Conservation (phyloP, 2,113 vertebrate genomes). For the Pelecanus crispus region DNA sequence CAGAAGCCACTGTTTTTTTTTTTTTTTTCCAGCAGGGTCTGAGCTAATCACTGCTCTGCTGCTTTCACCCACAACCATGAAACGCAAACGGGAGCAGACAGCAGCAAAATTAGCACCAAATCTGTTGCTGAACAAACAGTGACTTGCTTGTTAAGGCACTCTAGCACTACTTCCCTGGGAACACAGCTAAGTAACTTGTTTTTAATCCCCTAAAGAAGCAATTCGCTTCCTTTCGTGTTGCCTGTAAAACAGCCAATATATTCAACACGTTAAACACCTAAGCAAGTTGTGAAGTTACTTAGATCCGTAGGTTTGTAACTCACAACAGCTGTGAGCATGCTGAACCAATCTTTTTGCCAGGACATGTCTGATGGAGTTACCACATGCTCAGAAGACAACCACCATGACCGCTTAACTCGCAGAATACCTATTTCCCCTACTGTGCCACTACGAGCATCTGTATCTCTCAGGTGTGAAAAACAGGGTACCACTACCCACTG, state of each 20-base stretch:
- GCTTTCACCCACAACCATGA: slow-evolving; percentile 34
- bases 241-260: background rate
- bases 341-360: background rate
- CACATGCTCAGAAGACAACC: background rate
- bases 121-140: slow-evolving; percentile 24
- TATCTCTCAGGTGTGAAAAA: background rate
- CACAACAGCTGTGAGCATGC: accelerated
- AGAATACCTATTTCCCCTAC: background rate
- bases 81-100: slow-evolving; percentile 36
- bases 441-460: accelerated
- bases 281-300: background rate
- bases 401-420: background rate
- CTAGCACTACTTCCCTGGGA: background rate
- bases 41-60: slow-evolving; percentile 32
- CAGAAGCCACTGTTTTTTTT: background rate
- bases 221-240: background rate
- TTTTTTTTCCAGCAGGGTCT: background rate
- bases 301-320: background rate
- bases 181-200: background rate
- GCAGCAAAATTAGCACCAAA: slow-evolving; percentile 45
- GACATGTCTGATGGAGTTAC: background rate
- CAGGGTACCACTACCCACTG: background rate
- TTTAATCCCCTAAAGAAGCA: slow-evolving; percentile 11
- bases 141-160: slow-evolving; percentile 2
- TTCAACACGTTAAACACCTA: background rate